phyloP scores from a whole-genome alignment of 2,888 invertebrate genomes.

The Pecten maximus region DNA sequence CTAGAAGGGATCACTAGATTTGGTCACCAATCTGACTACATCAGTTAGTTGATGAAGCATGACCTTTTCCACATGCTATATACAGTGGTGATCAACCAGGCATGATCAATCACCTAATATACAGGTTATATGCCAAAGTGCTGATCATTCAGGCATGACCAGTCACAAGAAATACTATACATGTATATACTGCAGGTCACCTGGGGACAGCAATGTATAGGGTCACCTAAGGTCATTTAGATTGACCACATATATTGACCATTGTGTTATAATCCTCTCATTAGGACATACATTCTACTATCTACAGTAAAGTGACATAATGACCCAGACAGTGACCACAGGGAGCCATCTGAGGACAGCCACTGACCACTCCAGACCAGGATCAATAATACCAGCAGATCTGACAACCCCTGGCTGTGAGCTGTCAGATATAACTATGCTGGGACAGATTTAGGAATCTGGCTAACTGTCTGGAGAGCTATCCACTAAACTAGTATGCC shows the following conservation, averaged over 20 bases:
- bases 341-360: background rate
- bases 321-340: background rate
- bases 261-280: background rate
- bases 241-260: background rate
- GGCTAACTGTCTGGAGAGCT: background rate
- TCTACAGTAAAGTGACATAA: background rate
- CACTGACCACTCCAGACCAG: background rate
- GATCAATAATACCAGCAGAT: background rate
- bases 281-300: background rate
- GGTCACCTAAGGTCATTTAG: background rate
- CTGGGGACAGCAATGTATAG: background rate
- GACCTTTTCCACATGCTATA: background rate
- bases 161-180: background rate
- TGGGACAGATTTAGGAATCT: background rate
- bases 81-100: background rate
- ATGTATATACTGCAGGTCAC: background rate
- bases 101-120: background rate
- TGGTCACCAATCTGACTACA: too few relatives aligned
- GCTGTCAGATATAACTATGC: background rate
- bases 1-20: too few relatives aligned
- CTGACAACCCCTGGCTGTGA: background rate
- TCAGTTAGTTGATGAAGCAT: too few relatives aligned
- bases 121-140: background rate
- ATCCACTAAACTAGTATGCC: too few relatives aligned
- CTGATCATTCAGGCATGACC: background rate